Evolutionary conservation across 2,113 vertebrate species (phyloP), one percentile per base, ranked within the genome.

Genomic region (Fregetta grallaria): DNA sequence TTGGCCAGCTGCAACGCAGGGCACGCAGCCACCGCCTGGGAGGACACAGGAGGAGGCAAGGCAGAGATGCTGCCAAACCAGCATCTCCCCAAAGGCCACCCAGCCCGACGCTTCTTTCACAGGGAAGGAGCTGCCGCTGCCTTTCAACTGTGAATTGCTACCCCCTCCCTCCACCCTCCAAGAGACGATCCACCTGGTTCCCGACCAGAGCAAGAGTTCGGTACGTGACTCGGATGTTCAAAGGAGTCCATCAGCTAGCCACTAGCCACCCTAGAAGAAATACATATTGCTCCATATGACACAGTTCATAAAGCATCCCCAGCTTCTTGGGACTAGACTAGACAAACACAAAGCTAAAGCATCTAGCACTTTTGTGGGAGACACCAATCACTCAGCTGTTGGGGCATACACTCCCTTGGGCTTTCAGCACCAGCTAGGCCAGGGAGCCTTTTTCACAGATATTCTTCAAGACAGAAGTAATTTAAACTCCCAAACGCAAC

Each of bases 201-300:
- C 25, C 1, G 1, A 23, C 15, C 0, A 0, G 47, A 65, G 73
- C 58, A 20, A 2, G 5, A 15, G 4, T 13, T 27, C 0, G 0
- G 38, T 8, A 25, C 1, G 2, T 61, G 88, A 63, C 52, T 10
- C 3, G 5, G 75, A 44, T 44, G 61, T 13, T 58, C 56, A 40
- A 25, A 67, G 85, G 44, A 65, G 21, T 15, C 3, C 0, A 13
- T 21, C 27, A 32, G 59, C 34, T 16, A 50, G 67, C 34, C 53
- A 32, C 26, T 20, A 61, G 78, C n/a, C 72, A 38, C 61, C n/a
- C 61, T 7, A 23, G n/a, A 13, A 68, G 32, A 50, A 85, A 85
- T 9, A 25, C 0, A 3, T 3, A 38, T 1, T 0, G 10, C n/a
- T 94, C 42, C 21, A 1, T 1, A 34, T 1, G 15, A 78, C 56